Base-by-base conservation (phyloP, 2,113 vertebrate genomes). In the Dendrocopos noguchii region DNA sequence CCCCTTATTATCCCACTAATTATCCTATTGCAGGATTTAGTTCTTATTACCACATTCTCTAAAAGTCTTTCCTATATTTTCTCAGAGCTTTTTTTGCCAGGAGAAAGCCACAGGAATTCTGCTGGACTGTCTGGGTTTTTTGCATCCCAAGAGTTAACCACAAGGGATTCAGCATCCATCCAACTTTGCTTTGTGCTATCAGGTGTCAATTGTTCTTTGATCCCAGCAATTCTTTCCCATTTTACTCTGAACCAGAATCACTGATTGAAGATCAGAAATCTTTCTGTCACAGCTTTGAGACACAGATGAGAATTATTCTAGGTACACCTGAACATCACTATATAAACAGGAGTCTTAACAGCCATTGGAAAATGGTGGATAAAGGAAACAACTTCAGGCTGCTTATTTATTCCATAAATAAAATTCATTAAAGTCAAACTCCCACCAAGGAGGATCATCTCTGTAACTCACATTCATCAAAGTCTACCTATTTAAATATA, bases 271-370 rank as follows among this genome's bases (percentile, higher is more conserved):
- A 70, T 53, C 24, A 53, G 20, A 94, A 76, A 56, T 59, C 15
- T 87, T 81, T 65, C 61, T 31, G 12, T 39, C 19, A 53, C 12
- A 59, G 42, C 4, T 72, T 80, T 86, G 34, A 80, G 88, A 85
- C 52, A 46, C 9, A 28, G 17, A 25, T 47, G 31, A 85, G 73
- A 93, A 79, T 47, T 29, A 56, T 46, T 80, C 56, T 76, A 46
- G 24, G 22, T 15, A 8, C 29, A 71, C 42, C 12, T 55, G 67
- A 57, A 22, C 22, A 85, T 15, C 17, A 46, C 60, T 63, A 24
- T n/a, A n/a, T 17, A 82, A 77, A 57, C 0, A 5, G 12, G 4
- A 68, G 6, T n/a, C 19, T 63, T 74, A 52, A 10, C 1, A 1
- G 2, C n/a, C 24, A 29, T 21, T n/a, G 15, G 46, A 77, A 79